Base-by-base conservation (phyloP, 2,113 vertebrate species). In the Salvator merianae region DNA sequence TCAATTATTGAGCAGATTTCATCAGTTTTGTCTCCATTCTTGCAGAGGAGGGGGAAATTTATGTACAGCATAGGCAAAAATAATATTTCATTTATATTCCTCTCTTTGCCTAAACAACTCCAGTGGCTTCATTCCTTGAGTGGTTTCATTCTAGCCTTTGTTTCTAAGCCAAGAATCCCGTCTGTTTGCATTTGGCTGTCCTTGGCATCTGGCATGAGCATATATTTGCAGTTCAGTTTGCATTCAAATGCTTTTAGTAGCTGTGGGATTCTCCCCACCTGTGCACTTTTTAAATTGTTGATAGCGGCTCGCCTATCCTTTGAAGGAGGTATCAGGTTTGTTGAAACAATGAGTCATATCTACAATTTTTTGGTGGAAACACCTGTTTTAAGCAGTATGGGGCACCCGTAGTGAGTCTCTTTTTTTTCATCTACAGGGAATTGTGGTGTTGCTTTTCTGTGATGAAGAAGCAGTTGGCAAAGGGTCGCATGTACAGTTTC, bases 261-360 rank as follows among this genome's bases (percentile, higher is more conserved):
- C 71, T 73, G 93, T 98, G 98, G 92, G 98, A 98, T 86, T 92
- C 92, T 75, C 36, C 65, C 85, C 98, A 99, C 94, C 98, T 99
- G 98, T 86, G 84, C 70, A 75, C 36, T 36, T 81, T 82, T 72
- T 62, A 91, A 93, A 88, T 86, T 89, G 70, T 0, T 22, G 87
- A 53, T 34, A 91, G 70, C 81, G 20, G 88, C 63, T 26, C 0
- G 69, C 9, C 72, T 16, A 18, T 9, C 68, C 79, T 88, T 79
- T 89, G 87, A 87, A 90, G 82, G 43, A 28, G 1, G 30, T 22
- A 13, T 38, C 76, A 40, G 2, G n/a, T 34, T 79, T 30, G 70
- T 28, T 13, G 22, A 72, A 28, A 28, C 55, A 55, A 24, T 34
- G 20, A 79, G 32, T 32, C 40, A 20, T 71, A 65, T 28, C 85